Evolutionary conservation across 2,797 vertebrate species (phyloP).

Genomic region (Danio aesculapii): DNA sequence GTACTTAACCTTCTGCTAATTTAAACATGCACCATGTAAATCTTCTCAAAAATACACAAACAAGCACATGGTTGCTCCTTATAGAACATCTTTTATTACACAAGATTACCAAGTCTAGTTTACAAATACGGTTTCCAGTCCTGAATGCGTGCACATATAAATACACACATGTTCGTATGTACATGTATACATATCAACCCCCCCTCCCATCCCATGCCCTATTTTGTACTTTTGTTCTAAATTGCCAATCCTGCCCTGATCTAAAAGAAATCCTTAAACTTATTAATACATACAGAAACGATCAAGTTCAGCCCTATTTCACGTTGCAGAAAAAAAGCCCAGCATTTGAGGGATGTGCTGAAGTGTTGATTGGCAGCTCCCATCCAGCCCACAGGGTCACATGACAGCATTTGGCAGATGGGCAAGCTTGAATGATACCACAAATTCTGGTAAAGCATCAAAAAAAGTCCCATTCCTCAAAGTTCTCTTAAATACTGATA

Average conservation of each 20-base stretch:
- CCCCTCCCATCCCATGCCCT: conserved; percentile 74
- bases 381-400: conserved; percentile 66
- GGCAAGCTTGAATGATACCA: conserved; percentile 66
- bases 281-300: conserved; percentile 72
- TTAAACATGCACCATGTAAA: conserved; percentile 6
- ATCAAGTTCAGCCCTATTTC: conserved; percentile 64
- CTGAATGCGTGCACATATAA: conserved; percentile 76
- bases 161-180: conserved; percentile 91
- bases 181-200: conserved; percentile 79
- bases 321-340: conserved; percentile 64
- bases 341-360: conserved; percentile 62
- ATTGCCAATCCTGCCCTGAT: conserved; percentile 57
- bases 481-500: conserved; percentile 94
- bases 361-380: conserved; percentile 72
- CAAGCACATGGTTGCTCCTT: conserved; percentile 63
- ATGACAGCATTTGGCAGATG: conserved; percentile 75
- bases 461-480: conserved; percentile 68
- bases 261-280: conserved; percentile 75
- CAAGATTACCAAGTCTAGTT: conserved; percentile 84
- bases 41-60: neutral
- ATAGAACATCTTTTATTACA: conserved; percentile 88
- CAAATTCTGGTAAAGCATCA: conserved; percentile 77
- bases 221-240: conserved; percentile 64
- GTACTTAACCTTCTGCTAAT: neutral
- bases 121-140: conserved; percentile 87